phyloP scores from a whole-genome alignment of 2,797 vertebrate species.

The Micropoecilia bifurca region DNA sequence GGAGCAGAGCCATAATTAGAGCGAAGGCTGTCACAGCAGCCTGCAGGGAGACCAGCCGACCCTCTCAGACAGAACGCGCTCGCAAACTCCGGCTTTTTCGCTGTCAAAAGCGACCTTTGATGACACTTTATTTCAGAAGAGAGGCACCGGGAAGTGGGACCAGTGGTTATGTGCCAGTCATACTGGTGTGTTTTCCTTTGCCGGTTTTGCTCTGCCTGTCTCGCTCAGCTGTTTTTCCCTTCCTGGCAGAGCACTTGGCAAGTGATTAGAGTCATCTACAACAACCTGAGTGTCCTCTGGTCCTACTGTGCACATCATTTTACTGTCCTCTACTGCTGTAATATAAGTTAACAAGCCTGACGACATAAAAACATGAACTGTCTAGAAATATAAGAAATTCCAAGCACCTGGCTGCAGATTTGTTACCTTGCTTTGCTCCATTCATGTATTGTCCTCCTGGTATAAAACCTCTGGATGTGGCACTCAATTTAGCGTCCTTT shows the following conservation, averaged over 20 bases:
- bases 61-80: slow-evolving; percentile 37
- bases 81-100: slow-evolving; percentile 23
- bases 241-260: slow-evolving; percentile 21
- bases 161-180: slow-evolving; percentile 7
- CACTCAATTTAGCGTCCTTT: neutral
- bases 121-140: slow-evolving; percentile 23
- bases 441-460: neutral
- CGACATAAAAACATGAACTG: neutral
- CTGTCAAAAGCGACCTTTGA: slow-evolving; percentile 35
- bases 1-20: slow-evolving; percentile 80
- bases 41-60: slow-evolving; percentile 59
- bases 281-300: slow-evolving; percentile 33
- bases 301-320: slow-evolving; percentile 35
- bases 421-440: neutral
- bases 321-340: neutral
- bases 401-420: neutral
- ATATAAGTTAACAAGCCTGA: neutral
- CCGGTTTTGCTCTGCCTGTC: neutral
- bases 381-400: neutral
- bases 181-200: slow-evolving; percentile 7
- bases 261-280: slow-evolving; percentile 32
- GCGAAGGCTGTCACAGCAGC: slow-evolving; percentile 70
- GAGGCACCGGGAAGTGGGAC: slow-evolving; percentile 13
- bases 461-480: neutral
- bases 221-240: slow-evolving; percentile 16